Evolutionary conservation across 2,888 invertebrate species (phyloP).

Genomic region (Uropetala carovei): DNA sequence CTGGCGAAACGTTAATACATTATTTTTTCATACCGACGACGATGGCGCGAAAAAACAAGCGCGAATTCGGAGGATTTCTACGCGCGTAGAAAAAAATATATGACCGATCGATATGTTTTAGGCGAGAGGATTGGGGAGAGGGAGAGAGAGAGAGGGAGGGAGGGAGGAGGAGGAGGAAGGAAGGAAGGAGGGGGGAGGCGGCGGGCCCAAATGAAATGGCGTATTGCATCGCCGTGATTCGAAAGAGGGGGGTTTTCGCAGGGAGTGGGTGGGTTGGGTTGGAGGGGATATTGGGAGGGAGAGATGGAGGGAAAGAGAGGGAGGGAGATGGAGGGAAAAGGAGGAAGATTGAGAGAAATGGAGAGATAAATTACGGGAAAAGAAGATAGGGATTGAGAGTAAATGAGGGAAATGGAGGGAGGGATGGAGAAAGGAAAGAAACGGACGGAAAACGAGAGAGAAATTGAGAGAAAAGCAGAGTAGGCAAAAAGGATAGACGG

Average conservation of each 20-base stretch:
- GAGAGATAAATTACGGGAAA: background rate
- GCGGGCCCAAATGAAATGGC: conserved; percentile 8
- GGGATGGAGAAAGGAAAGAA: background rate
- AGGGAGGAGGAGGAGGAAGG: too few species aligned
- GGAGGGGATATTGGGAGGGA: background rate
- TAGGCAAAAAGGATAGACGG: background rate
- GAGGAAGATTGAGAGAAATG: background rate
- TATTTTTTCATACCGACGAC: background rate
- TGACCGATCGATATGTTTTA: background rate
- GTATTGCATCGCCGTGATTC: conserved; percentile 23
- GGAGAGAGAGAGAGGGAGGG: too few species aligned
- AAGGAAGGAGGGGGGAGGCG: too few species aligned
- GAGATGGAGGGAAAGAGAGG: background rate
- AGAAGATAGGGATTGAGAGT: background rate
- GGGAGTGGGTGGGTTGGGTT: background rate
- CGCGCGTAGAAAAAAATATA: background rate
- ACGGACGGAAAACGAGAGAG: background rate
- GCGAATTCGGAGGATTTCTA: background rate
- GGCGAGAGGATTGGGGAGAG: too few species aligned
- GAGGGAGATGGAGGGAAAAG: background rate
- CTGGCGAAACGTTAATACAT: too few species aligned
- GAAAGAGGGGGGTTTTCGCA: background rate
- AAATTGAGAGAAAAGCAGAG: background rate
- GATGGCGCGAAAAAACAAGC: background rate
- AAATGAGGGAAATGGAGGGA: background rate